A percentile compares a stretch with the other conserved stretches of the same genome.
Evolutionary conservation across 2,797 vertebrate species (phyloP).

Genomic region (Coendou prehensilis): DNA sequence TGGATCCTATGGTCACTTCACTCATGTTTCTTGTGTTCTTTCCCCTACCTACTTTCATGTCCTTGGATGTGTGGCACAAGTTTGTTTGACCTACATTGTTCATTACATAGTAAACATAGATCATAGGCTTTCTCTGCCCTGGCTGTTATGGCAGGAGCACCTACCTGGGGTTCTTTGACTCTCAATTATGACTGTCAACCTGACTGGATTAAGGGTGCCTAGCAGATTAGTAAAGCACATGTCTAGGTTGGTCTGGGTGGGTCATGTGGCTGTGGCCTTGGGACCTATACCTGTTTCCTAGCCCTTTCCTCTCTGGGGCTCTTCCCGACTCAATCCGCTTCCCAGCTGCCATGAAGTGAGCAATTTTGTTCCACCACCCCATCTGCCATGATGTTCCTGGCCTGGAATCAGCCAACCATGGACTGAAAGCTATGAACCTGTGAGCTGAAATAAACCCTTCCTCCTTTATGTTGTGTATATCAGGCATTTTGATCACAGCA

Average conservation of each 20-base stretch:
- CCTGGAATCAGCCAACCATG: background rate
- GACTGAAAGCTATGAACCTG: background rate
- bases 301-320: background rate
- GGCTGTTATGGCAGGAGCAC: background rate
- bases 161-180: background rate
- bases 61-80: background rate
- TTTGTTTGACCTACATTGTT: background rate
- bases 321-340: background rate
- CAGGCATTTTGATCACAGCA: background rate
- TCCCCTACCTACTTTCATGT: background rate
- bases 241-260: background rate
- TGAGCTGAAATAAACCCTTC: background rate
- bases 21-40: conserved; percentile 7
- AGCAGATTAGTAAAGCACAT: background rate
- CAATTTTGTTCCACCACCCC: background rate
- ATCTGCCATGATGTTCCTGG: background rate
- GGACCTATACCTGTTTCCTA: background rate
- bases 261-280: background rate
- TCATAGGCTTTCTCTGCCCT: conserved; percentile 20
- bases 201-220: background rate
- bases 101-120: background rate
- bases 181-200: background rate
- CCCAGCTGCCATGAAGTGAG: background rate
- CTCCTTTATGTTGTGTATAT: background rate
- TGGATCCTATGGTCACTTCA: background rate